phyloP scores from a whole-genome alignment of 1,140 invertebrate genomes.

The Drosophila tani region DNA sequence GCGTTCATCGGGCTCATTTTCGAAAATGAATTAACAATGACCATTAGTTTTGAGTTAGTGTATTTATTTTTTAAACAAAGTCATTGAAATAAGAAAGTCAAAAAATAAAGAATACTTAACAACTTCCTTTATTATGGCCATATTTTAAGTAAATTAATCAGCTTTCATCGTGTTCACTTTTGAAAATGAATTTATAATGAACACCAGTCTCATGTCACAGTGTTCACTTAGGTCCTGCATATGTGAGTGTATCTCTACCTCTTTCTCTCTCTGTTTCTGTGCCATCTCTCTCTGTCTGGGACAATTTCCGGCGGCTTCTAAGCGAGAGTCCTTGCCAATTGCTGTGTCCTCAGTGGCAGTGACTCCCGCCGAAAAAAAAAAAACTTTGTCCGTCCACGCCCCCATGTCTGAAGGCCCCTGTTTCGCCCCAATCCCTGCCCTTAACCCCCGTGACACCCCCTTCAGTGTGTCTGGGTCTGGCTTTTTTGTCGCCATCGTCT shows the following conservation, averaged over 20 bases:
- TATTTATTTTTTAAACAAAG: too few species aligned
- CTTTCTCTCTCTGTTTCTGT: conserved; percentile 8
- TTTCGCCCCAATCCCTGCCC: background rate
- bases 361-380: conserved; percentile 44
- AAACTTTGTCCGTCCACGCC: conserved; percentile 43
- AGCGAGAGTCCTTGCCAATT: conserved; percentile 67
- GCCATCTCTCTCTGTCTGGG: conserved; percentile 50
- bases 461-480: conserved; percentile 55
- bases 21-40: too few species aligned
- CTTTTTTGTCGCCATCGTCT: conserved; percentile 69
- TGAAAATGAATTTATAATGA: background rate
- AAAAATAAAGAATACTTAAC: background rate
- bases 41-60: too few species aligned
- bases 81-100: too few species aligned
- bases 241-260: background rate
- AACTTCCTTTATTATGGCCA: background rate
- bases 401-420: conserved; percentile 35
- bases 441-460: background rate
- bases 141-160: background rate
- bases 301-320: conserved; percentile 56
- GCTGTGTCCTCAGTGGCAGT: conserved; percentile 12
- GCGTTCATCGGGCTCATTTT: too few species aligned
- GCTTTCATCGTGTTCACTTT: background rate
- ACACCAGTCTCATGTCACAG: background rate
- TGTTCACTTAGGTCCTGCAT: too few species aligned